Evolutionary conservation across 1,140 invertebrate genomes (phyloP), one percentile per base, ranked within the genome.

Genomic region (Bombus haemorrhoidalis): DNA sequence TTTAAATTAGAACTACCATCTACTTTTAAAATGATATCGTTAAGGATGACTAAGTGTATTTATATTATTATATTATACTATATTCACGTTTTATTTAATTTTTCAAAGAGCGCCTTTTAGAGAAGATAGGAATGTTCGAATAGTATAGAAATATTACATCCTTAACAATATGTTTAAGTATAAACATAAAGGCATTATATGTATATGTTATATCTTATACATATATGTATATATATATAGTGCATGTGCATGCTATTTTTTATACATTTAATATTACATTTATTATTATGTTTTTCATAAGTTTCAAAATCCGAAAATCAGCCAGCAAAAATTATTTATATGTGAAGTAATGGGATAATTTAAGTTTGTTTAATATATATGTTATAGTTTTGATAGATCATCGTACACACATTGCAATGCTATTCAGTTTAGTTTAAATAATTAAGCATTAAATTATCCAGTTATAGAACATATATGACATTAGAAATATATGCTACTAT

Each of bases 401-500:
- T 53, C 18, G 0, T 53, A 80, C 8, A 3, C 68, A 80, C 47
- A n/a, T 53, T 53, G 47, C 47, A 53, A 8, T 22, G 18, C 22
- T 22, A 53, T 22, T 47, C 3, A 34, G 15, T 47, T 18, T 69
- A 53, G 15, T 53, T 32, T 47, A 25, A 39, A n/a, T 68, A 47
- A 79, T n/a, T 37, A 77, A 18, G 8, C 62, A 62, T 22, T 53
- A 62, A 77, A 53, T 47, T 80, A 80, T 34, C 64, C 43, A 39
- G 22, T 8, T 53, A 53, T 22, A 22, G 1, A 32, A 53, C 25
- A 68, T 53, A 72, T 80, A 80, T 39, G 39, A 13, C 2, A 71
- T 71, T 71, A 71, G 12, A 41, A 71, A 15, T 41, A 25, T 71
- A 41, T 28, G 13, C 2, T 69, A 39, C 39, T 71, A 28, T 41